Conservation (phyloP, 2,797 vertebrate genomes). For the Eutrigla gurnardus region DNA sequence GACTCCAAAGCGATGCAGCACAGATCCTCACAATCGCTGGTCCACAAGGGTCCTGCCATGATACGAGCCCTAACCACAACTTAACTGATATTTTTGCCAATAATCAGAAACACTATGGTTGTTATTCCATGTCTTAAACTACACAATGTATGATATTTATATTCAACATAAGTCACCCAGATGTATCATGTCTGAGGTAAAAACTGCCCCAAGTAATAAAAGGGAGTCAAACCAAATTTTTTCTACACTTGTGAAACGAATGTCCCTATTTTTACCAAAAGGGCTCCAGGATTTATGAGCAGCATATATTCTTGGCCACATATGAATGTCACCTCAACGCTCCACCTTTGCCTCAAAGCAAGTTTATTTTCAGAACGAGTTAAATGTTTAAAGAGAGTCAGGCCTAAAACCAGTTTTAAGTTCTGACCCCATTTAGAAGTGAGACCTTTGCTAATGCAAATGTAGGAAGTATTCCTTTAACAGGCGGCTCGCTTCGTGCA, state of each 20-base stretch:
- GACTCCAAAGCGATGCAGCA: constrained; percentile 25
- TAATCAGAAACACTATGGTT: not conserved
- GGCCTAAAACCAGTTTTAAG: constrained; percentile 8
- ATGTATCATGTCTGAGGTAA: not conserved
- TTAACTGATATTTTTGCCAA: not conserved
- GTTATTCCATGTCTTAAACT: not conserved
- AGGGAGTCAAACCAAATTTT: not conserved
- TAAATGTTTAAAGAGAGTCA: constrained; percentile 44
- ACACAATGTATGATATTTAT: not conserved
- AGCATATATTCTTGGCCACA: constrained; percentile 10
- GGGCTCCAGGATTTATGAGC: constrained; percentile 19
- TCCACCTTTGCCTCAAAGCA: constrained; percentile 22
- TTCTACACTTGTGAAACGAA: not conserved
- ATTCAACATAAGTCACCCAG: not conserved
- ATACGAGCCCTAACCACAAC: not conserved
- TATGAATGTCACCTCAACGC: constrained; percentile 24
- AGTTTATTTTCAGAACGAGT: constrained; percentile 35
- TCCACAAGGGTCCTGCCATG: constrained; percentile 17
- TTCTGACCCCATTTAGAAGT: not conserved
- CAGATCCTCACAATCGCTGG: constrained; percentile 40
- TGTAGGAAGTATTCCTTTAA: too few relatives aligned
- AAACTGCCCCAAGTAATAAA: not conserved
- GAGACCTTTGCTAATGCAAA: not conserved
- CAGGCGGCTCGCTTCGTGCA: too few relatives aligned
- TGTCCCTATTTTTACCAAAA: not conserved